phyloP scores from a whole-genome alignment of 2,888 invertebrate genomes.

The Drosophila siamana region DNA sequence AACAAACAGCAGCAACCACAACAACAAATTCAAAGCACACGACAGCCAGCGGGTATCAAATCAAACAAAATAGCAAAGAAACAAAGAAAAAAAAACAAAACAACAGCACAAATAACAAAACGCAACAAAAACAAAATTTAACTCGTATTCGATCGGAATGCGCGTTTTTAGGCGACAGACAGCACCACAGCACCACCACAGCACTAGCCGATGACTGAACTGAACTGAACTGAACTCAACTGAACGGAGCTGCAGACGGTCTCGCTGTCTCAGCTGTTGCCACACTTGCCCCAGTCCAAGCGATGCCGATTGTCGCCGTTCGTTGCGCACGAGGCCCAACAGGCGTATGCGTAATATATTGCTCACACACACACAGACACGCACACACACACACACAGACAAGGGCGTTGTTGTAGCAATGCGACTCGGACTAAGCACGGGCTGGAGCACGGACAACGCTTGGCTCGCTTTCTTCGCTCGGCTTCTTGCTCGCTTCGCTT shows the following conservation, averaged over 20 bases:
- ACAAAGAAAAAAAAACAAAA: conserved; percentile 1
- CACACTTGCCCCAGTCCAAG: background rate
- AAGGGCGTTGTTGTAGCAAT: too few species aligned
- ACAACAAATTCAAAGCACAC: conserved; percentile 2
- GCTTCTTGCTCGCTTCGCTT: background rate
- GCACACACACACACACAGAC: background rate
- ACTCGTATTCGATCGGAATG: background rate
- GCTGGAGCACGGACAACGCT: conserved; percentile 23
- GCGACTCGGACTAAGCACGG: conserved; percentile 14
- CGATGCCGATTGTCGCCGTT: conserved; percentile 16
- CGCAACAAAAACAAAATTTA: background rate
- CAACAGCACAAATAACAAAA: background rate
- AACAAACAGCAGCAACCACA: conserved; percentile 16
- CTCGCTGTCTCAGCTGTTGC: conserved; percentile 7
- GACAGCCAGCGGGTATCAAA: background rate
- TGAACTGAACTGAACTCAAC: too few species aligned
- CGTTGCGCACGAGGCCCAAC: conserved; percentile 55
- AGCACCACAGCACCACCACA: conserved; percentile 22
- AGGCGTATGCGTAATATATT: conserved; percentile 57
- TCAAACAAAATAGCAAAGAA: background rate
- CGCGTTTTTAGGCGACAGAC: background rate
- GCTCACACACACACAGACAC: background rate
- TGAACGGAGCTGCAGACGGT: too few species aligned
- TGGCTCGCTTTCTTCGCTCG: background rate
- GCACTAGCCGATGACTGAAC: conserved; percentile 41